Evolutionary conservation across 2,888 invertebrate genomes (phyloP), one percentile per base, ranked within the genome.

Genomic region (Hydropsyche betteni): DNA sequence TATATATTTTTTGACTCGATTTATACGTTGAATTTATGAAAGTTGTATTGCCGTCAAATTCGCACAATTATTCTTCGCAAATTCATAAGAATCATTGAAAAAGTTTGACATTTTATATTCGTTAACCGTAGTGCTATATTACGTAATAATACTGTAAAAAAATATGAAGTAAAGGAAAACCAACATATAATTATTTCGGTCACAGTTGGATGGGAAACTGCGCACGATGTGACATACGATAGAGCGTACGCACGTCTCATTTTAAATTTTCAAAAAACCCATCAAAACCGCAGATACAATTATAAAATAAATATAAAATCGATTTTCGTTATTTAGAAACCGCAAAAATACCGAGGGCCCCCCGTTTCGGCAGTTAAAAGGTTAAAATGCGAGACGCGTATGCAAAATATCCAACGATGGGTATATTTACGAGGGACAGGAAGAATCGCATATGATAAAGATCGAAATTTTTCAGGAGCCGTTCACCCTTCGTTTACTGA

Each of bases 171-270:
- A 72, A 72, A 70, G 69, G 69, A 61, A 74, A 74, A 75, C 69
- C 70, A 75, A 75, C 75, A 61, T 75, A 69, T 75, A 75, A 75
- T 75, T 75, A 75, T 58, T 50, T 38, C 51, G 75, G 72, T 72
- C 72, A 58, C 72, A 58, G 72, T 72, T 61, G 72, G 72, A 72
- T 72, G 72, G 52, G 72, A 72, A 72, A 72, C 55, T 24, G 36
- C 34, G 44, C 44, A 44, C 44, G 58, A 55, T 34, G 58, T 61
- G 64, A 64, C 64, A 72, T 38, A 72, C 55, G 72, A 72, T 58
- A 72, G 58, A 70, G 16, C 72, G 36, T 36, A 64, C 36, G 58
- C 58, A 58, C 24, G 24, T 58, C 24, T 34, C 34, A n/a, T 64
- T 36, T 36, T 36, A 36, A 33, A n/a, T 55, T 44, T 44, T 5